Conservation (phyloP, 2,888 invertebrate genomes). For the Cantharis flavilabris region DNA sequence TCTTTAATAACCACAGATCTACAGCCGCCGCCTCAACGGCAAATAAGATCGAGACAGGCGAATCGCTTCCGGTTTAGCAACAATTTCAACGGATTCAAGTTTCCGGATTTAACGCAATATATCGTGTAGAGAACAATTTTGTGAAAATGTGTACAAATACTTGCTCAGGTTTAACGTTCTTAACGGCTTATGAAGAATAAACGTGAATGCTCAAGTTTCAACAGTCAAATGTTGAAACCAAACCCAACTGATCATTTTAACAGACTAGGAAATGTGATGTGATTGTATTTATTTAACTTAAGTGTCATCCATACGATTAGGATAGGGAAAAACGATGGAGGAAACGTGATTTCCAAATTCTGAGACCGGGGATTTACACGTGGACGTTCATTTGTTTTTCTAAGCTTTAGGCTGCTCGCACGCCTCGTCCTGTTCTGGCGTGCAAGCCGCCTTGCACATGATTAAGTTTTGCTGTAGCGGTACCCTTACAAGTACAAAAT, state of each 20-base stretch:
- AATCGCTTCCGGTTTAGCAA: constrained; percentile 54
- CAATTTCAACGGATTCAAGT: constrained; percentile 68
- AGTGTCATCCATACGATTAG: not conserved
- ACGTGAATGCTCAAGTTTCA: constrained; percentile 13
- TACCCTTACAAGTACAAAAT: not conserved
- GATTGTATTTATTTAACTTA: not conserved
- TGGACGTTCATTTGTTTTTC: not conserved
- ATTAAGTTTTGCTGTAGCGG: not conserved
- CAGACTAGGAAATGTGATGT: not conserved
- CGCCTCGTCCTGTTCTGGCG: not conserved
- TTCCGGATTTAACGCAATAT: constrained; percentile 77
- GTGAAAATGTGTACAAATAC: constrained; percentile 1
- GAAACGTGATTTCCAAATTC: not conserved
- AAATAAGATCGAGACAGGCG: constrained; percentile 43
- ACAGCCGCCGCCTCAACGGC: constrained; percentile 48
- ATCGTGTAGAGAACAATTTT: constrained; percentile 2
- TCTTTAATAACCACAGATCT: constrained; percentile 43
- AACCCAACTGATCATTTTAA: not conserved
- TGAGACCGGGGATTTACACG: not conserved
- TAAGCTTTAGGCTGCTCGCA: not conserved
- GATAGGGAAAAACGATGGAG: not conserved
- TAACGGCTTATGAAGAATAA: constrained; percentile 10
- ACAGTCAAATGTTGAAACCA: not conserved
- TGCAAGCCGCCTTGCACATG: not conserved
- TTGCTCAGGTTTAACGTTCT: constrained; percentile 21